Evolutionary conservation across 2,888 invertebrate genomes (phyloP), one percentile per base, ranked within the genome.

Genomic region (Linnaemya tessellans): DNA sequence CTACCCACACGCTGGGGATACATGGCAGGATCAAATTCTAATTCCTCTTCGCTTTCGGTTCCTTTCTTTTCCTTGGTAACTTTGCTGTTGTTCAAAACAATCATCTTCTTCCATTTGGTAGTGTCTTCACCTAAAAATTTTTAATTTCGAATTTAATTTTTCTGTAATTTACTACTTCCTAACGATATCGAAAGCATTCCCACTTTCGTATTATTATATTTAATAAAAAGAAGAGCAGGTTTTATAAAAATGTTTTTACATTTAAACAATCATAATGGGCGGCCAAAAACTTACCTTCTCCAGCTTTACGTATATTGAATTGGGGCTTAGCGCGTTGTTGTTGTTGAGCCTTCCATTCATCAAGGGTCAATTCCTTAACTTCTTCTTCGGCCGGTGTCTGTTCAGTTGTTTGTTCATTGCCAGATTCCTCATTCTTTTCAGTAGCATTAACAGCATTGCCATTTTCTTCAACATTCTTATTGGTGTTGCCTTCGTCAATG

Each of bases 311-410:
- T 91, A 98, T 93, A 92, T 98, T 98, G 93, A 96, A 98, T 89
- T 96, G 96, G 79, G 98, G 97, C 92, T 97, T 97, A 87, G 95
- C 95, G 89, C 97, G 96, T 90, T 95, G 94, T 75, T 95, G 95
- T 91, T 97, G 96, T 90, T 97, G 94, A 87, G 97, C 97, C 93
- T 97, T 98, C 96, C 97, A 98, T 94, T 99, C 98, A 91, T 98
- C 98, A 89, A 98, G 94, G 62, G 98, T 98, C 92, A 98, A 94
- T 94, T 97, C 97, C 91, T 96, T 96, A 87, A 96, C 95, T 93
- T 96, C 97, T 89, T 97, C 97, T 80, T 94, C 94, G 1, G 94
- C 94, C 85, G 92, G 93, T 60, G 86, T 90, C 91, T 93, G 90
- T 92, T 93, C 93, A 87, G 93, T 93, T 38, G 92, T 93, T 43